phyloP scores from a whole-genome alignment of 1,140 invertebrate genomes.

The Wasmannia auropunctata region DNA sequence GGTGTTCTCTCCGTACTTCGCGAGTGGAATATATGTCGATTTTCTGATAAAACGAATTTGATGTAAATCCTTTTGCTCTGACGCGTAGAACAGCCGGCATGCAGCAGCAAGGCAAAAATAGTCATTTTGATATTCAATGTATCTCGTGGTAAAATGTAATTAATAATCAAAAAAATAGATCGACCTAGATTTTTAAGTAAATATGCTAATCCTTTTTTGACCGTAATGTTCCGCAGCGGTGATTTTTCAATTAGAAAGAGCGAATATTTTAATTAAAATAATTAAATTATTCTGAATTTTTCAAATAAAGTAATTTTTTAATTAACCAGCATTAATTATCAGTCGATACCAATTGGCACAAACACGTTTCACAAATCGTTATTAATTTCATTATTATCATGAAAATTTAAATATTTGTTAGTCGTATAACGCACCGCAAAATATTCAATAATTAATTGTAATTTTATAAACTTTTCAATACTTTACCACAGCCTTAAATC shows the following conservation, averaged over 20 bases:
- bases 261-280: neutral
- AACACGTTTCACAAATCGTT: neutral
- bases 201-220: neutral
- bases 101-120: neutral
- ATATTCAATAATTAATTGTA: neutral
- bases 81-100: neutral
- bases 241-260: neutral
- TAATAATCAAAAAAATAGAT: neutral
- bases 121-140: neutral
- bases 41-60: neutral
- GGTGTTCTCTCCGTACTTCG: neutral
- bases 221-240: neutral
- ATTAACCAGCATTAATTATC: neutral
- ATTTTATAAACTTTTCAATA: neutral
- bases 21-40: neutral
- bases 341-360: neutral
- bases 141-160: neutral
- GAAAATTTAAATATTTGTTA: neutral
- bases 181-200: slow-evolving; percentile 25
- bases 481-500: neutral
- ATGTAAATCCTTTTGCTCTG: neutral
- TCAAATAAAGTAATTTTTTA: neutral
- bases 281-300: neutral
- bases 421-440: neutral
- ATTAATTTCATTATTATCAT: slow-evolving; percentile 1